phyloP scores from a whole-genome alignment of 1,140 invertebrate species.

The Caerostris extrusa region DNA sequence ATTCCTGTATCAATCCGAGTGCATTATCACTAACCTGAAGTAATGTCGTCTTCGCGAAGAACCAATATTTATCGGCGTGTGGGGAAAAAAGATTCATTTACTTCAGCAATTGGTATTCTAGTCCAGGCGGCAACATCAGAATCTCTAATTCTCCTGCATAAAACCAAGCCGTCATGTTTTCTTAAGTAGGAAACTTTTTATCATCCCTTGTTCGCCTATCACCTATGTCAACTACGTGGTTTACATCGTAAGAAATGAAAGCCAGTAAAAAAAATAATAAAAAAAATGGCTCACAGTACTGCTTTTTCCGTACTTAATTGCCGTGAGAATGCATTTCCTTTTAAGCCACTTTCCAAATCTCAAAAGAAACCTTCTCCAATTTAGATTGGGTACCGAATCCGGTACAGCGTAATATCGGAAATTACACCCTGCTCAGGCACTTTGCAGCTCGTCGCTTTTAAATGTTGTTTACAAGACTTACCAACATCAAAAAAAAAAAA shows the following conservation, averaged over 20 bases:
- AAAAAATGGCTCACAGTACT: neutral
- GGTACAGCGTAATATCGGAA: conserved; percentile 29
- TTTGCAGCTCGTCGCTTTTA: conserved; percentile 71
- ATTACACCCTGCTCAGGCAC: conserved; percentile 54
- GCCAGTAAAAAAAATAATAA: neutral
- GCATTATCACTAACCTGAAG: conserved; percentile 1
- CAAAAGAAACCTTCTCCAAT: neutral
- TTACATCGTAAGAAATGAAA: conserved; percentile 53
- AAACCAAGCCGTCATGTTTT: conserved; percentile 61
- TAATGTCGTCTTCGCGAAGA: conserved; percentile 14
- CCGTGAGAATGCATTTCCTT: conserved; percentile 33
- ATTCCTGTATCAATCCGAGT: conserved; percentile 1
- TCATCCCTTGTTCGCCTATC: conserved; percentile 49
- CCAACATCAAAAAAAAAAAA: too few relatives aligned
- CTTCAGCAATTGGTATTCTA: conserved; percentile 35
- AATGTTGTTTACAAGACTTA: conserved; percentile 59
- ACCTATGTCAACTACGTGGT: conserved; percentile 60
- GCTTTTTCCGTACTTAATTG: conserved; percentile 26
- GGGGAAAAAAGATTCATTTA: neutral
- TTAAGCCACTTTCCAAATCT: neutral
- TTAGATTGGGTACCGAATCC: conserved; percentile 41
- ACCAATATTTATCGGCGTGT: conserved; percentile 23
- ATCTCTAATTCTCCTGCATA: conserved; percentile 18
- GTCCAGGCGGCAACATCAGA: neutral
- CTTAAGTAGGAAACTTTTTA: conserved; percentile 52